Evolutionary conservation across 2,888 invertebrate species (phyloP).

Genomic region (Beris chalybata): DNA sequence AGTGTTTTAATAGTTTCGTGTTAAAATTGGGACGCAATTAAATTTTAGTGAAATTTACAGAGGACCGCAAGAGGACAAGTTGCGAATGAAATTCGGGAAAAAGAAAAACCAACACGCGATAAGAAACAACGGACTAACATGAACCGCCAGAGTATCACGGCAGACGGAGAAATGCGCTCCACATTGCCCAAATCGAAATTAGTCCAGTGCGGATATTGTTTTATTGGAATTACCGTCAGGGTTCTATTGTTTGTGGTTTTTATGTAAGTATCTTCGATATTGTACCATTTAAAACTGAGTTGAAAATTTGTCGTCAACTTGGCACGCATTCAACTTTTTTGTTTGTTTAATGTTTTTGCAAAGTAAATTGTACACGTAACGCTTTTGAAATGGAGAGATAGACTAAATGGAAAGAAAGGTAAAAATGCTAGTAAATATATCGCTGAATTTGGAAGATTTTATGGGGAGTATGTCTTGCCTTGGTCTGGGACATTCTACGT

Average conservation of each 20-base stretch:
- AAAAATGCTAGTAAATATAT: no score
- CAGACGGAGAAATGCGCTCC: conserved; percentile 6
- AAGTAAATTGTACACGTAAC: no score
- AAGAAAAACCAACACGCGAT: no score
- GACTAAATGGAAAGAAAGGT: no score
- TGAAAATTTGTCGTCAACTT: no score
- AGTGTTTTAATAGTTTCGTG: neutral
- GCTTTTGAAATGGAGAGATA: no score
- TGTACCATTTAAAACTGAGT: no score
- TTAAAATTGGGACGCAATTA: conserved; percentile 7
- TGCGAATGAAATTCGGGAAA: neutral
- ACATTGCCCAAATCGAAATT: conserved; percentile 12
- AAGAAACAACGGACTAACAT: neutral
- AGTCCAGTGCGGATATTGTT: conserved; percentile 51
- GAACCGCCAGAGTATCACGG: conserved; percentile 1
- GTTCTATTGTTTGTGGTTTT: conserved; percentile 59
- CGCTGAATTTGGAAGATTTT: no score
- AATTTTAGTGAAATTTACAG: neutral
- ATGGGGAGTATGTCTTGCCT: no score
- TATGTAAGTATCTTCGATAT: conserved; percentile 58
- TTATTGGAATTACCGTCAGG: conserved; percentile 60
- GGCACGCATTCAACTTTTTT: no score
- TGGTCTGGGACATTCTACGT: no score
- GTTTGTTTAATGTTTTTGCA: no score
- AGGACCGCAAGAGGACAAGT: neutral